These are phyloP conservation scores for Caenorhabditis sp. DNA, from an alignment of 2,888 invertebrate genomes.

Conservation along the genomic window DNA sequence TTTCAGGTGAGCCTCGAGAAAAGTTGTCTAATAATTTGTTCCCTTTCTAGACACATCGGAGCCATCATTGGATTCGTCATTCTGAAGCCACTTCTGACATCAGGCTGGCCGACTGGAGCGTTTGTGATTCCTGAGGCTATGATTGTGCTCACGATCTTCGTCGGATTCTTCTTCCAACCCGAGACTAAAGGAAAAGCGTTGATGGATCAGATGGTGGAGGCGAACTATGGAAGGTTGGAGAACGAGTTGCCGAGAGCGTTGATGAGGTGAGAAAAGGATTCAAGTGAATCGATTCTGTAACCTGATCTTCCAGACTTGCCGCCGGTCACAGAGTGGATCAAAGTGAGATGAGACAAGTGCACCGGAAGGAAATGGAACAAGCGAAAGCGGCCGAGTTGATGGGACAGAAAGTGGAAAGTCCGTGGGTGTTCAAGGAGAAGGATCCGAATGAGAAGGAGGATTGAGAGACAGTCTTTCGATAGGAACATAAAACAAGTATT, in stretches of 20 bases:
- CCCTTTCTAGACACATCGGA: conserved; percentile 76
- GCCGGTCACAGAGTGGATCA: conserved; percentile 79
- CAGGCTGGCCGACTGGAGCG: conserved; percentile 71
- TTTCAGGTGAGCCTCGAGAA: conserved; percentile 68
- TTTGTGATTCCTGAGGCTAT: conserved; percentile 79
- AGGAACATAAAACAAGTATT: conserved; percentile 24
- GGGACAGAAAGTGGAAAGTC: conserved; percentile 65
- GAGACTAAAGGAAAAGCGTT: conserved; percentile 79
- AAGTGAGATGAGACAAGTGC: conserved; percentile 71
- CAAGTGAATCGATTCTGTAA: too few species aligned
- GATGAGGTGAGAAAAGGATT: conserved; percentile 73
- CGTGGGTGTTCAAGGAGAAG: conserved; percentile 69
- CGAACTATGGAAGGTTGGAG: conserved; percentile 77
- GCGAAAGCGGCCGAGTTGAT: conserved; percentile 62
- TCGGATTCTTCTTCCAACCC: conserved; percentile 79
- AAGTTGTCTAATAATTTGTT: neutral
- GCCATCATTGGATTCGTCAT: conserved; percentile 77
- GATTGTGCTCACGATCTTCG: conserved; percentile 75
- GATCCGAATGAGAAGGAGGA: conserved; percentile 30
- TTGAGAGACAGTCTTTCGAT: conserved; percentile 8
- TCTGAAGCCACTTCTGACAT: conserved; percentile 75
- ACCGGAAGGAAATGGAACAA: conserved; percentile 66
- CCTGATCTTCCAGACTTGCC: conserved; percentile 71
- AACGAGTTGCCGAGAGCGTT: conserved; percentile 77
- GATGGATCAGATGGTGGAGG: conserved; percentile 81